Conservation (phyloP, 2,888 invertebrate genomes). For the Cantharis rustica region DNA sequence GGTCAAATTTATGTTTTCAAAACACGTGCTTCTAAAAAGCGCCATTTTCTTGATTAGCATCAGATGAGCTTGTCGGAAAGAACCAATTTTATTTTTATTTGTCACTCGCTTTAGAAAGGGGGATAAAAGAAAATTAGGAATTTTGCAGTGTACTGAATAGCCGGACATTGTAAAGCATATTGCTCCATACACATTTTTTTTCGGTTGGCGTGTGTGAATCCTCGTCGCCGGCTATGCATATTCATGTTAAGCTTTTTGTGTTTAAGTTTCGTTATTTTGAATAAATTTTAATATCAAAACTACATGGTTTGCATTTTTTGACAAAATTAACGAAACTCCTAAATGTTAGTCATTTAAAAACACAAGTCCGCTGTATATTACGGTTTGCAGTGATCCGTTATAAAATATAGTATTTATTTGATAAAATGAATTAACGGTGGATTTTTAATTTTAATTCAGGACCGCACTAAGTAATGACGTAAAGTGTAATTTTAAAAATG, state of each 20-base stretch:
- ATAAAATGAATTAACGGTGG: too few species aligned
- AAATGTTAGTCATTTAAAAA: neutral
- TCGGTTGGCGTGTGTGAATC: constrained; percentile 12
- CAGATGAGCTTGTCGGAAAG: neutral
- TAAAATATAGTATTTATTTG: too few species aligned
- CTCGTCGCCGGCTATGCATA: constrained; percentile 30
- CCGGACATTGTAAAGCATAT: constrained; percentile 22
- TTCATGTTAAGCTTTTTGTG: constrained; percentile 35
- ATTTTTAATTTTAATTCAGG: neutral
- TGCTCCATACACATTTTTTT: constrained; percentile 24
- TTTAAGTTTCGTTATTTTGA: constrained; percentile 30
- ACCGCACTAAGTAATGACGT: neutral
- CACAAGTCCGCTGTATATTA: neutral
- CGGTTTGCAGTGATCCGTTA: neutral
- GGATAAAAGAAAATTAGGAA: neutral
- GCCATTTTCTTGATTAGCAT: too few species aligned
- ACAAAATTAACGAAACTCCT: neutral
- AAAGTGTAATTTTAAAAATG: too few species aligned
- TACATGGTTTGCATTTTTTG: constrained; percentile 1
- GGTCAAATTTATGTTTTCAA: neutral
- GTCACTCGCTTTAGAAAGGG: neutral
- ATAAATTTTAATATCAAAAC: constrained; percentile 14
- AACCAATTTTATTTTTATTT: neutral
- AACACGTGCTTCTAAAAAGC: neutral
- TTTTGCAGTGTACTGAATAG: constrained; percentile 22